A percentile compares a stretch with the other conserved stretches of the same genome.
Evolutionary conservation across 1,140 invertebrate species (phyloP).

Genomic region (Drosophila tsacasi): DNA sequence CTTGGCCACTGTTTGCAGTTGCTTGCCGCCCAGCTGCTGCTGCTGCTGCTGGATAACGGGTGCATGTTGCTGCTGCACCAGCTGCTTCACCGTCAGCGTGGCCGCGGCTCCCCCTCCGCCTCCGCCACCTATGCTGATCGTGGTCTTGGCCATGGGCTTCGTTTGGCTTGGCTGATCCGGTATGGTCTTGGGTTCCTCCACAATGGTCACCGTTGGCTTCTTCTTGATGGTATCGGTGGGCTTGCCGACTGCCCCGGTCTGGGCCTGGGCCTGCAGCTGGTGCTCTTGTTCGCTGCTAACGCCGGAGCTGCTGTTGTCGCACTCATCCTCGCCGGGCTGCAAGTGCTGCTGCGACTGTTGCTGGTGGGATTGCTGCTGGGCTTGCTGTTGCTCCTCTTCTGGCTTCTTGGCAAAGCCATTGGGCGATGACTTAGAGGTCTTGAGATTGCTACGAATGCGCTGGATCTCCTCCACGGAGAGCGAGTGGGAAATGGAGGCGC

Average conservation of each 20-base stretch:
- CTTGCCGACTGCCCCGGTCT: slow-evolving; percentile 61
- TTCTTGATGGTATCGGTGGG: slow-evolving; percentile 84
- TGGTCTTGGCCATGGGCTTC: slow-evolving; percentile 63
- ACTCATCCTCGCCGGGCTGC: slow-evolving; percentile 88
- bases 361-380: slow-evolving; percentile 26
- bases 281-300: slow-evolving; percentile 94
- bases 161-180: slow-evolving; percentile 50
- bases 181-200: slow-evolving; percentile 78
- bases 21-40: slow-evolving; percentile 65
- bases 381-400: slow-evolving; percentile 72
- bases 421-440: slow-evolving; percentile 93
- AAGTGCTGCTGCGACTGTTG: slow-evolving; percentile 35
- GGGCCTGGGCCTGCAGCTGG: slow-evolving; percentile 15
- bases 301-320: slow-evolving; percentile 94
- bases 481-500: slow-evolving; percentile 91
- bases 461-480: slow-evolving; percentile 95
- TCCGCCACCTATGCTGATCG: slow-evolving; percentile 62
- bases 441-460: slow-evolving; percentile 92
- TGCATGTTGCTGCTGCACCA: slow-evolving; percentile 81
- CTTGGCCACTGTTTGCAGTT: slow-evolving; percentile 30
- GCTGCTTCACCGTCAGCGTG: slow-evolving; percentile 77
- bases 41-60: slow-evolving; percentile 80
- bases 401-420: slow-evolving; percentile 90
- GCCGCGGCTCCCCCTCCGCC: slow-evolving; percentile 42
- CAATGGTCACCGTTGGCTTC: slow-evolving; percentile 79